These are phyloP conservation scores for Yponomeuta malinellus DNA, from an alignment of 2,888 invertebrate species.

Conservation along the genomic window DNA sequence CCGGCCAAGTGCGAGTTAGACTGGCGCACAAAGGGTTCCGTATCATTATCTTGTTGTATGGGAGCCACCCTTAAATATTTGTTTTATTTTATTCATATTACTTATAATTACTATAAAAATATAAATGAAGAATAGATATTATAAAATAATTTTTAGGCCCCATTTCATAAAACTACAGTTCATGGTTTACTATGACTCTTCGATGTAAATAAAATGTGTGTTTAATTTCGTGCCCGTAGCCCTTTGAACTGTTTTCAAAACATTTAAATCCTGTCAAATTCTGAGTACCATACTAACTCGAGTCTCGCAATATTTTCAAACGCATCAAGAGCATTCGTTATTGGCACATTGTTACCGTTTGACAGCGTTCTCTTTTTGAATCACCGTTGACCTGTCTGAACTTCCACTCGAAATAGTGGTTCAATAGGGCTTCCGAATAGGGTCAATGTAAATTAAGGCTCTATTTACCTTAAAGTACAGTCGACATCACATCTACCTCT, in stretches of 20 bases:
- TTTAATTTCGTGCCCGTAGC: neutral
- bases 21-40: too few species aligned
- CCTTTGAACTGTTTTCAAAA: conserved; percentile 31
- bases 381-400: conserved; percentile 24
- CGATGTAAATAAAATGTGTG: too few species aligned
- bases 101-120: too few species aligned
- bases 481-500: too few species aligned
- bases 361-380: conserved; percentile 23
- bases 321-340: conserved; percentile 21
- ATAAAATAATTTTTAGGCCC: too few species aligned
- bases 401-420: neutral
- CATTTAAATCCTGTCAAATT: conserved; percentile 19
- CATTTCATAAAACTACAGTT: too few species aligned
- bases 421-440: neutral
- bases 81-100: too few species aligned
- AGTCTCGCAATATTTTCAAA: conserved; percentile 24
- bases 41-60: too few species aligned
- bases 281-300: conserved; percentile 21
- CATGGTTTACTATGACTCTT: too few species aligned
- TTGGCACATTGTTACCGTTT: conserved; percentile 27
- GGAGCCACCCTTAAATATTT: too few species aligned
- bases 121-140: too few species aligned
- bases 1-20: too few species aligned
- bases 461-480: neutral
- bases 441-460: neutral